Percentiles rank a stretch among this genome's conserved stretches.
These are phyloP conservation scores for Drosophila testacea DNA, from an alignment of 2,888 invertebrate species.

Conservation along the genomic window DNA sequence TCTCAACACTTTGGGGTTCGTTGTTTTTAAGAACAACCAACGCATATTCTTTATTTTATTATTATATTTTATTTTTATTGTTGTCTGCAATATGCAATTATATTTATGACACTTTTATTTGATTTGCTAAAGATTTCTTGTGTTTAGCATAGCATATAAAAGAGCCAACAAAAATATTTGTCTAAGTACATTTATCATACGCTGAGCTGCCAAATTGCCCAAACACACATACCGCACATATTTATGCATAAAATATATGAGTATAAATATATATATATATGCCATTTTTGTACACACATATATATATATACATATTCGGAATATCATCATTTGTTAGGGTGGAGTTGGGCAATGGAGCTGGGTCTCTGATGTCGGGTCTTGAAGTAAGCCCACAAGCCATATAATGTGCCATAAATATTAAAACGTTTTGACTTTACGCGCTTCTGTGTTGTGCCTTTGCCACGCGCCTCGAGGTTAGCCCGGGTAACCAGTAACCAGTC, in stretches of 20 bases:
- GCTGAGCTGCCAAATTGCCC: constrained; percentile 67
- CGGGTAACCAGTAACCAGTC: constrained; percentile 10
- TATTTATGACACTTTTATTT: constrained; percentile 77
- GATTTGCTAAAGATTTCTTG: constrained; percentile 73
- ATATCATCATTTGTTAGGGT: constrained; percentile 61
- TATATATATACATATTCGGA: constrained; percentile 31
- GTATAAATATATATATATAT: constrained; percentile 26
- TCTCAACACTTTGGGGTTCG: constrained; percentile 33
- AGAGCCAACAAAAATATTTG: constrained; percentile 32
- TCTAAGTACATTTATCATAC: constrained; percentile 68
- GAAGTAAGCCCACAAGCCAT: constrained; percentile 78
- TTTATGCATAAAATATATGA: constrained; percentile 37
- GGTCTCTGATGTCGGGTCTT: constrained; percentile 13
- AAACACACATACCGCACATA: constrained; percentile 33
- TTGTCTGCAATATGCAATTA: constrained; percentile 63
- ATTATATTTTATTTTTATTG: constrained; percentile 32
- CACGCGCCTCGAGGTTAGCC: constrained; percentile 58
- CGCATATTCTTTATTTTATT: constrained; percentile 1
- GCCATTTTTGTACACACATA: constrained; percentile 1
- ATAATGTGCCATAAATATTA: constrained; percentile 81
- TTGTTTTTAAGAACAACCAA: constrained; percentile 12
- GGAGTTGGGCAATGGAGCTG: constrained; percentile 5
- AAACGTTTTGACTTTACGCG: constrained; percentile 79
- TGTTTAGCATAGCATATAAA: constrained; percentile 62
- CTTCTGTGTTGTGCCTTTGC: constrained; percentile 39